Evolutionary conservation across 2,888 invertebrate species (phyloP).

Genomic region (Mellilla xanthometata): DNA sequence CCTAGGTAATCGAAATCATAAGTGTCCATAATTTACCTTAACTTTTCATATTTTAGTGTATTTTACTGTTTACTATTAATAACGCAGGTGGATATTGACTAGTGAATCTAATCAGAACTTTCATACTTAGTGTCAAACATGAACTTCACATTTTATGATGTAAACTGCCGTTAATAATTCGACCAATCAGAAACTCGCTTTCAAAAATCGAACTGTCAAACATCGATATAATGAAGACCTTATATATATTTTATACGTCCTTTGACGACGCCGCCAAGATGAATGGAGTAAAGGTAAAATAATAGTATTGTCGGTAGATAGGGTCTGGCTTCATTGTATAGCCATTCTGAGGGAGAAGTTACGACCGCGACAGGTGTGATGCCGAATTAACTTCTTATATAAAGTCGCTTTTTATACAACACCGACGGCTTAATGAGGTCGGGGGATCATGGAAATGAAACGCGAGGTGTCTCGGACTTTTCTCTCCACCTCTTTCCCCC

Average conservation of each 20-base stretch:
- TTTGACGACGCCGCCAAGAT: slow-evolving; percentile 71
- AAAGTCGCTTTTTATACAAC: slow-evolving; percentile 75
- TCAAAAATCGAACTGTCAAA: slow-evolving; percentile 73
- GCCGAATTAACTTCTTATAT: slow-evolving; percentile 79
- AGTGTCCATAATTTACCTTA: too few species aligned
- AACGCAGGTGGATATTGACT: slow-evolving; percentile 41
- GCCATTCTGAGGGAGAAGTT: slow-evolving; percentile 72
- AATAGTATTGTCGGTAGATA: slow-evolving; percentile 59
- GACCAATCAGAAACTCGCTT: slow-evolving; percentile 53
- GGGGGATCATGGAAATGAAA: slow-evolving; percentile 70
- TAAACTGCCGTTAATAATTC: slow-evolving; percentile 47
- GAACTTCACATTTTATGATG: slow-evolving; percentile 42
- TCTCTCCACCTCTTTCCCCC: slow-evolving; percentile 52
- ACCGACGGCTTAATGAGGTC: slow-evolving; percentile 71
- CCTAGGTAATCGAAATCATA: neutral
- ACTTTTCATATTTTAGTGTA: too few species aligned
- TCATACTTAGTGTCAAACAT: slow-evolving; percentile 41
- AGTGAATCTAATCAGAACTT: slow-evolving; percentile 41
- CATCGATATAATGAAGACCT: slow-evolving; percentile 69
- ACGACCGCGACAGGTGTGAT: slow-evolving; percentile 80
- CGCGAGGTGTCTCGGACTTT: slow-evolving; percentile 60
- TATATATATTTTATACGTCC: slow-evolving; percentile 62
- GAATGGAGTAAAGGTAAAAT: slow-evolving; percentile 60
- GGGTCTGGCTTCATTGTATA: slow-evolving; percentile 73
- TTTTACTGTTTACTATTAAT: neutral